Conservation (phyloP, 2,888 invertebrate genomes). For the Amphipyra berbera region DNA sequence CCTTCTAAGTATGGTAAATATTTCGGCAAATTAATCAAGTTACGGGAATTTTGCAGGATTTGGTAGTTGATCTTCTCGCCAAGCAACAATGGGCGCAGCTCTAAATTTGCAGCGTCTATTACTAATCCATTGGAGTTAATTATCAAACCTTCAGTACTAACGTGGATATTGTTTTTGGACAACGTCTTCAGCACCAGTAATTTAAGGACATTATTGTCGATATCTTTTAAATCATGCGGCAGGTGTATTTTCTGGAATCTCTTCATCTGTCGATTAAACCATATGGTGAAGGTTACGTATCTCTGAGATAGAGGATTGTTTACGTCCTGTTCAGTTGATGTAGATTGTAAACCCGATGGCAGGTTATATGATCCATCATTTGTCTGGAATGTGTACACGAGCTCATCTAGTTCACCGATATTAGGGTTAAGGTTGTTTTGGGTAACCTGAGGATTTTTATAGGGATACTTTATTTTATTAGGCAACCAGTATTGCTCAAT, state of each 20-base stretch:
- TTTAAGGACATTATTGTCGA: constrained; percentile 61
- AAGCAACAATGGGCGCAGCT: constrained; percentile 71
- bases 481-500: constrained; percentile 4
- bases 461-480: constrained; percentile 12
- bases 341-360: background rate
- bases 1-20: constrained; percentile 68
- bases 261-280: constrained; percentile 68
- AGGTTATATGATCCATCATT: constrained; percentile 5
- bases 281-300: constrained; percentile 63
- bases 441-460: background rate
- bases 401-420: constrained; percentile 7
- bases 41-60: constrained; percentile 32
- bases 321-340: background rate
- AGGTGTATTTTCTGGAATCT: constrained; percentile 49
- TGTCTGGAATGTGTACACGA: constrained; percentile 22
- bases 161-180: constrained; percentile 62
- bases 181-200: constrained; percentile 65
- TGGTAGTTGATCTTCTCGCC: constrained; percentile 65
- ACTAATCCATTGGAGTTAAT: constrained; percentile 63
- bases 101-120: constrained; percentile 64
- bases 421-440: background rate
- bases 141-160: constrained; percentile 62
- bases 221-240: constrained; percentile 43
- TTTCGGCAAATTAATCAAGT: constrained; percentile 29
- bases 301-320: background rate